Conservation (phyloP, 2,888 invertebrate species). For the Ectemnius continuus region DNA sequence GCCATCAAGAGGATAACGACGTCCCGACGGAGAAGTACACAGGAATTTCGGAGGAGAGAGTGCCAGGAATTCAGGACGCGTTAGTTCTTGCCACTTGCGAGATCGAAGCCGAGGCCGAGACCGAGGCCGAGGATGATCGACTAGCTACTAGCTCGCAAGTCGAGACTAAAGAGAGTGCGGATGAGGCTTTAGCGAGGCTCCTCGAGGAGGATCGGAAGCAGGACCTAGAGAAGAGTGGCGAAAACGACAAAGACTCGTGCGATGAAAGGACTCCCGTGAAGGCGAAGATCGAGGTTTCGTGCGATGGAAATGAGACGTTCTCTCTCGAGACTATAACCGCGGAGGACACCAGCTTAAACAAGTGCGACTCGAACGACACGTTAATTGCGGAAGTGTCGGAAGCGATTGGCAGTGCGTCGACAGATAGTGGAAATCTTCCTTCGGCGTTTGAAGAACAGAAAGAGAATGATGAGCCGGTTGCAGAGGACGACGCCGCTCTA, state of each 20-base stretch:
- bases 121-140: conserved; percentile 13
- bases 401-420: conserved; percentile 16
- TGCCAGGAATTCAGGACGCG: conserved; percentile 34
- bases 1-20: conserved; percentile 45
- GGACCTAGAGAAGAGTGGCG: conserved; percentile 60
- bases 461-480: conserved; percentile 21
- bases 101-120: conserved; percentile 22
- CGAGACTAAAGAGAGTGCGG: conserved; percentile 10
- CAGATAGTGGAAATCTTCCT: neutral
- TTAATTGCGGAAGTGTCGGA: conserved; percentile 69
- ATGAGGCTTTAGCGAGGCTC: conserved; percentile 39
- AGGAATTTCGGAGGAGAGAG: conserved; percentile 37
- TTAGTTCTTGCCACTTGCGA: conserved; percentile 13
- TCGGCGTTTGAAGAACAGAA: conserved; percentile 2
- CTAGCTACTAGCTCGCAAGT: conserved; percentile 1
- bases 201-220: conserved; percentile 34
- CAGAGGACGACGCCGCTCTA: neutral
- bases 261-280: conserved; percentile 33
- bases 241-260: conserved; percentile 61
- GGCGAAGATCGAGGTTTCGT: conserved; percentile 6
- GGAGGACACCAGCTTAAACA: conserved; percentile 63
- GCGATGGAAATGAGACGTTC: conserved; percentile 30
- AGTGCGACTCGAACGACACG: conserved; percentile 73
- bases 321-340: conserved; percentile 58
- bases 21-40: conserved; percentile 41